phyloP scores from a whole-genome alignment of 2,888 invertebrate species.

The Disparrhopalites patrizii region DNA sequence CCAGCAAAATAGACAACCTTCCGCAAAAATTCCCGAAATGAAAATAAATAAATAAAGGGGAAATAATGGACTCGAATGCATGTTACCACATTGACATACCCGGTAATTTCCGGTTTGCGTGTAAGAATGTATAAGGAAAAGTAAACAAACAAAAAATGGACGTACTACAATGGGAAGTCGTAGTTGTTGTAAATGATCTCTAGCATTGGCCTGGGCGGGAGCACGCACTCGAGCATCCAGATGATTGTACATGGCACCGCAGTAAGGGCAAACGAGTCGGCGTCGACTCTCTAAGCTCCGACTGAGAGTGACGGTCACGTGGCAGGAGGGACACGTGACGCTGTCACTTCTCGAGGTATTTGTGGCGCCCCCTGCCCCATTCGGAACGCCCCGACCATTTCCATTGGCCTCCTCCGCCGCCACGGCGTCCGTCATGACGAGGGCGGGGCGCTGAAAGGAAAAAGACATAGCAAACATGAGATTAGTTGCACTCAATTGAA shows the following conservation, averaged over 20 bases:
- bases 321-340: conserved; percentile 49
- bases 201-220: conserved; percentile 49
- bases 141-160: too few species aligned
- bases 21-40: too few species aligned
- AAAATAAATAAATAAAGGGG: too few species aligned
- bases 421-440: conserved; percentile 47
- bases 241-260: conserved; percentile 49
- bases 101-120: too few species aligned
- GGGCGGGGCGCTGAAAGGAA: conserved; percentile 43
- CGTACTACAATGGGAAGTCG: conserved; percentile 52
- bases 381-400: conserved; percentile 23
- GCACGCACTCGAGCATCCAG: conserved; percentile 48
- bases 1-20: too few species aligned
- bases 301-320: conserved; percentile 50
- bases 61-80: too few species aligned
- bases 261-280: conserved; percentile 50
- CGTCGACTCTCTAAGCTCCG: conserved; percentile 47
- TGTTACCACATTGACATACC: too few species aligned
- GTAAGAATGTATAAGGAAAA: too few species aligned
- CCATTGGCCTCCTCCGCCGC: conserved; percentile 31
- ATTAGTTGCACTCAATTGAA: too few species aligned
- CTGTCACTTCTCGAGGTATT: conserved; percentile 47
- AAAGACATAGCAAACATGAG: conserved; percentile 4
- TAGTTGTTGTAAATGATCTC: conserved; percentile 49
- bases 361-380: conserved; percentile 36